Evolutionary conservation across 2,888 invertebrate genomes (phyloP).

Genomic region (Harpalus rufipes): DNA sequence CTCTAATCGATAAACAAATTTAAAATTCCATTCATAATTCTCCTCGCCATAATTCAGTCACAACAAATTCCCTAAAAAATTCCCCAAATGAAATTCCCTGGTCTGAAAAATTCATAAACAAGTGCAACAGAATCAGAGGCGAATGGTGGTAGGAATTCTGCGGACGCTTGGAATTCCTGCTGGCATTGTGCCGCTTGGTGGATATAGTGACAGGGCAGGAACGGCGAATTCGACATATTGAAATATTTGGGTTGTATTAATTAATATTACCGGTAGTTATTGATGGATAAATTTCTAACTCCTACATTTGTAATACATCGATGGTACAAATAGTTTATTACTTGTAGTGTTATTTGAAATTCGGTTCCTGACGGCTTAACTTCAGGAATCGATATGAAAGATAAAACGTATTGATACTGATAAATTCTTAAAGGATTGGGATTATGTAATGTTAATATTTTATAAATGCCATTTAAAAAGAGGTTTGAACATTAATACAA

Average conservation of each 20-base stretch:
- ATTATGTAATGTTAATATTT: no score
- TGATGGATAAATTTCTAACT: background rate
- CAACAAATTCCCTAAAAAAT: slow-evolving; percentile 36
- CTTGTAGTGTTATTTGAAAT: no score
- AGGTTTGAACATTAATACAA: no score
- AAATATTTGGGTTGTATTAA: background rate
- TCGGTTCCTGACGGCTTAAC: no score
- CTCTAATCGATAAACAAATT: slow-evolving; percentile 34
- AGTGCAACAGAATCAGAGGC: slow-evolving; percentile 30
- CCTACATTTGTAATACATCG: no score
- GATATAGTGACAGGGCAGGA: background rate
- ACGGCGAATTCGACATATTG: background rate
- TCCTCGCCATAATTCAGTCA: slow-evolving; percentile 31
- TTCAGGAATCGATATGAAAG: no score
- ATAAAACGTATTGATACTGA: no score
- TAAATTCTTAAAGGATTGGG: no score
- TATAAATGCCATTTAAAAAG: no score
- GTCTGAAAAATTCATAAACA: slow-evolving; percentile 39
- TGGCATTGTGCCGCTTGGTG: background rate
- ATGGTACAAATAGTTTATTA: no score
- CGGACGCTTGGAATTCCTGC: slow-evolving; percentile 1
- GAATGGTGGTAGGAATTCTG: slow-evolving; percentile 11
- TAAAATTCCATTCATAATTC: slow-evolving; percentile 48
- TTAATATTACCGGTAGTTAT: background rate
- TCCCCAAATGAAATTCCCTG: slow-evolving; percentile 34